Conservation (phyloP, 2,113 vertebrate genomes). For the Heteronetta atricapilla region DNA sequence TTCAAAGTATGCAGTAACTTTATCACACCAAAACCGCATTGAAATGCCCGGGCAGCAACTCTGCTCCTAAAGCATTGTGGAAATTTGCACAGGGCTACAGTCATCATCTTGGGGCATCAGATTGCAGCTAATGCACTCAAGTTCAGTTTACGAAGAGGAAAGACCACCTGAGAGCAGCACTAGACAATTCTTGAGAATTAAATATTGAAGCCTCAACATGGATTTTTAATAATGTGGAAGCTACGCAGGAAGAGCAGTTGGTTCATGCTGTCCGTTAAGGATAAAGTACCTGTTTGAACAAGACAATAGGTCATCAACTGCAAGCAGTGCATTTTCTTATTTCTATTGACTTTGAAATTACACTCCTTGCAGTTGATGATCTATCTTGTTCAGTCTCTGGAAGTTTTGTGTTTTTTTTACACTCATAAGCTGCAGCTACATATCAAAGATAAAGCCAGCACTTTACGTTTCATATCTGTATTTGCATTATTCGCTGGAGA, state of each 20-base stretch:
- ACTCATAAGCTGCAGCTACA: not conserved
- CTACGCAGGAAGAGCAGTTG: not conserved
- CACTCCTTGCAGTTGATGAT: not conserved
- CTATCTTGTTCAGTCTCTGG: not conserved
- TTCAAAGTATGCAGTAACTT: not conserved
- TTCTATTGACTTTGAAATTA: not conserved
- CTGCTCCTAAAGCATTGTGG: too few relatives aligned
- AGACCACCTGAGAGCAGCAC: not conserved
- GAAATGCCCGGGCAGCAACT: not conserved
- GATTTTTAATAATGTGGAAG: not conserved
- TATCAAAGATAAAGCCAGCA: not conserved
- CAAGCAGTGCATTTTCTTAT: not conserved
- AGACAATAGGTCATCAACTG: not conserved
- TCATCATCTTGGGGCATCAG: not conserved
- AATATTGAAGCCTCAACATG: not conserved
- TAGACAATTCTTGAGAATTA: not conserved
- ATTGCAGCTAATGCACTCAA: fast-evolving
- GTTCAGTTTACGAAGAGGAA: not conserved
- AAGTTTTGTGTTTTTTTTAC: not conserved
- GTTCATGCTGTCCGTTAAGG: not conserved
- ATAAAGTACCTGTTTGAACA: not conserved
- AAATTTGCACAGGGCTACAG: not conserved
- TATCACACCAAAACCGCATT: not conserved
- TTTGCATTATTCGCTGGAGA: not conserved
- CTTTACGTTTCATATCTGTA: not conserved